Evolutionary conservation across 2,113 vertebrate species (phyloP), one percentile per base, ranked within the genome.

Genomic region (Paratilapia polleni): DNA sequence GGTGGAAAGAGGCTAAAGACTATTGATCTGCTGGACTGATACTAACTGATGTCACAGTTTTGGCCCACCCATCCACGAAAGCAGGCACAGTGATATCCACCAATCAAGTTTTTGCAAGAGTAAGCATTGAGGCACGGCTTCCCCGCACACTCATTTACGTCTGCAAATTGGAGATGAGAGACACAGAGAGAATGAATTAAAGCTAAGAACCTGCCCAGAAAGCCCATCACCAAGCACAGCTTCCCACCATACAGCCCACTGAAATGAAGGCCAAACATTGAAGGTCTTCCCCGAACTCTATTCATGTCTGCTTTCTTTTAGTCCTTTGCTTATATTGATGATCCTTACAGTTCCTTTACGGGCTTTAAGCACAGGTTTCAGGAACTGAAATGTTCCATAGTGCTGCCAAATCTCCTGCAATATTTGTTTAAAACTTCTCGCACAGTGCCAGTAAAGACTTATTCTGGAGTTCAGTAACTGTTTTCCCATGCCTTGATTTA

Each of bases 81-180:
- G 96, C 98, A 99, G 96, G 96, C 94, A 96, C 98, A 99, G 96
- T 96, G 97, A 98, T 98, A 99, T 98, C 98, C 97, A 96, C 98
- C 98, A 98, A 99, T 98, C 96, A 99, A 96, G 97, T 99, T 99
- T 99, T 98, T 99, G 97, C 98, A 99, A 97, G 96, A 96, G 94
- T 97, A 97, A 97, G 98, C 96, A 93, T 98, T 97, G 96, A 96
- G 95, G 96, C 98, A 99, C 95, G 97, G 97, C 95, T 96, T 97
- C 95, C 95, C 97, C 85, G 94, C 94, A 93, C 98, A 99, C 95
- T 99, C 98, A 97, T 97, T 97, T 96, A 97, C 97, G 96, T 99
- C 98, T 99, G 97, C 94, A 96, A 95, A 94, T 77, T 41, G 75
- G 38, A 91, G 77, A 95, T 81, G 75, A 86, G 63, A 91, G 64